phyloP scores from a whole-genome alignment of 2,888 invertebrate species.

The Auanema sp. region DNA sequence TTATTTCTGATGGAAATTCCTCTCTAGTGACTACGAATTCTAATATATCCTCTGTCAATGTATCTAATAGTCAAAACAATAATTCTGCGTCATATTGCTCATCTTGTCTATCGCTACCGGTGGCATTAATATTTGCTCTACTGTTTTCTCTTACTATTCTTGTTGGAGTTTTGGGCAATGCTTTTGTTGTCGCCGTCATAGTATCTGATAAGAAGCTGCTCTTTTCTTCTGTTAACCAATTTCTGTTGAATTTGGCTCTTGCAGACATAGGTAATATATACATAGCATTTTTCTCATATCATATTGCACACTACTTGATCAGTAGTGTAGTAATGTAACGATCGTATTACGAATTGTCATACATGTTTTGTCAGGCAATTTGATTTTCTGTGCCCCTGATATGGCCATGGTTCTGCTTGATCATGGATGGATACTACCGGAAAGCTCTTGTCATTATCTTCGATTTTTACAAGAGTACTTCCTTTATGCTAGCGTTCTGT shows the following conservation, averaged over 20 bases:
- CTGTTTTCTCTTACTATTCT: slow-evolving; percentile 34
- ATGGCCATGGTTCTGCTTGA: slow-evolving; percentile 38
- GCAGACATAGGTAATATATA: slow-evolving; percentile 39
- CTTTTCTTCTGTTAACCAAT: slow-evolving; percentile 46
- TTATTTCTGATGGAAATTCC: too few species aligned
- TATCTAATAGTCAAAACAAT: background rate
- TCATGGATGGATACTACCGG: slow-evolving; percentile 46
- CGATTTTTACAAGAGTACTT: slow-evolving; percentile 65
- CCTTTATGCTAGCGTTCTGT: slow-evolving; percentile 66
- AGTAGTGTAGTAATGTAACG: slow-evolving; percentile 3
- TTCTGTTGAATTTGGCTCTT: slow-evolving; percentile 49
- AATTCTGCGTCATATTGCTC: slow-evolving; percentile 2
- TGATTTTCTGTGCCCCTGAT: slow-evolving; percentile 49
- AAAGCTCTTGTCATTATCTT: slow-evolving; percentile 63
- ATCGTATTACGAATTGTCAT: slow-evolving; percentile 1
- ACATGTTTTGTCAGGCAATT: slow-evolving; percentile 26
- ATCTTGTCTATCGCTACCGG: slow-evolving; percentile 9
- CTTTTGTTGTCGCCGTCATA: slow-evolving; percentile 48
- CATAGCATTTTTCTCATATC: too few species aligned
- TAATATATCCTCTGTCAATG: slow-evolving; percentile 3
- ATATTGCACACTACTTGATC: background rate
- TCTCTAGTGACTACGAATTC: too few species aligned
- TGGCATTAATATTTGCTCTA: slow-evolving; percentile 11
- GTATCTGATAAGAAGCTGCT: slow-evolving; percentile 44
- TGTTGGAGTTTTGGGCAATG: slow-evolving; percentile 45